Evolutionary conservation across 2,797 vertebrate genomes (phyloP), one percentile per base, ranked within the genome.

Genomic region (Trachurus trachurus): DNA sequence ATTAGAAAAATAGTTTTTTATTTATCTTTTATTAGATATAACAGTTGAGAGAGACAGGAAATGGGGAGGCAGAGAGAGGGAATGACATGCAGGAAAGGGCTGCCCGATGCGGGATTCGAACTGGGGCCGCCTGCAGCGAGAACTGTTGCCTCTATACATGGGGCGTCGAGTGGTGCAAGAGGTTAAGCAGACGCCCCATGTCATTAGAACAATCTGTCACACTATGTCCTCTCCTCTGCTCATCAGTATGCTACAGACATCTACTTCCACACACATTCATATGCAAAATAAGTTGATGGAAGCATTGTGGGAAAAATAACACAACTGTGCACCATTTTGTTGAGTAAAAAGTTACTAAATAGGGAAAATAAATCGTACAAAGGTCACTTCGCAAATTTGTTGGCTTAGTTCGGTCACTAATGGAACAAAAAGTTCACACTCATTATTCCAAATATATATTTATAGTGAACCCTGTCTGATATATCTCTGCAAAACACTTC

Each of bases 181-280:
- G n/a, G n/a, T n/a, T n/a, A n/a, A n/a, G n/a, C n/a, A n/a, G n/a
- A n/a, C n/a, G 26, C 26, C 26, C 26, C 26, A 44, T n/a, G 17
- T 70, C 37, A 50, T 75, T 58, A 29, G 37, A 54, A 29, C 42
- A 9, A 22, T 59, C 12, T 63, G 29, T 60, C 53, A 56, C 15
- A 22, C 22, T 21, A 37, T 21, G 26, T 40, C 45, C 13, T 1
- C 1, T 58, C 16, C 59, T 42, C 19, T 47, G 9, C 31, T 49
- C 8, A 49, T 70, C 42, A 45, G 10, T 5, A 11, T 39, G n/a
- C 2, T 16, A 17, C 37, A 22, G n/a, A 40, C 8, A 7, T 50
- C 2, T 10, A 15, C 1, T 34, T 60, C 1, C 11, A 52, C 8
- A 31, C 39, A 42, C 40, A 12, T 11, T 5, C 31, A 21, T 22